Evolutionary conservation across 2,888 invertebrate genomes (phyloP).

Genomic region (Anticlea derivata): DNA sequence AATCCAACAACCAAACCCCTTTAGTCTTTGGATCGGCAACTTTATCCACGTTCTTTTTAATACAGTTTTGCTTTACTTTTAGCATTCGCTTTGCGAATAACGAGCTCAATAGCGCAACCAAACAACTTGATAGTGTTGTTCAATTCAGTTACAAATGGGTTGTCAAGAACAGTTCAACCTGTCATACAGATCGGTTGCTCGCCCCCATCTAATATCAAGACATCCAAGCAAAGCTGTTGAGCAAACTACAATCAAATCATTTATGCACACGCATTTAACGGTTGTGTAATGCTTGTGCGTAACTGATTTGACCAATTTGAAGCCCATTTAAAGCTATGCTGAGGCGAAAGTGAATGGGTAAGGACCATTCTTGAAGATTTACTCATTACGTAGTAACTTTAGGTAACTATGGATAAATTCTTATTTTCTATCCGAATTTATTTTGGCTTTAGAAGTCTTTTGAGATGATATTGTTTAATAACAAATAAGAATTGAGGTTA

Average conservation of each 20-base stretch:
- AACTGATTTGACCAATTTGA: slow-evolving; percentile 53
- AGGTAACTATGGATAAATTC: no score
- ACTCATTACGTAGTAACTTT: slow-evolving; percentile 32
- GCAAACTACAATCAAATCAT: slow-evolving; percentile 37
- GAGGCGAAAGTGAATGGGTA: slow-evolving; percentile 51
- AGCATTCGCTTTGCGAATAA: no score
- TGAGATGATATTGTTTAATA: slow-evolving; percentile 18
- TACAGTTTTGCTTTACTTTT: no score
- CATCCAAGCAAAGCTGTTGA: slow-evolving; percentile 42
- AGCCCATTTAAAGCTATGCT: slow-evolving; percentile 46
- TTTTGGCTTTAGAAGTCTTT: background rate
- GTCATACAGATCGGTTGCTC: slow-evolving; percentile 7
- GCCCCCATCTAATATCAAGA: slow-evolving; percentile 30
- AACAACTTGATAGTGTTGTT: background rate
- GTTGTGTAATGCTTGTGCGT: slow-evolving; percentile 44
- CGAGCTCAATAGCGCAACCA: no score
- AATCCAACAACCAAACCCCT: no score
- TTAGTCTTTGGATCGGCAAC: no score
- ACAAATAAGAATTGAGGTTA: background rate
- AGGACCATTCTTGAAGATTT: slow-evolving; percentile 39
- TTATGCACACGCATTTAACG: slow-evolving; percentile 22
- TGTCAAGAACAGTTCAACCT: background rate
- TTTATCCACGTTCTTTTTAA: no score
- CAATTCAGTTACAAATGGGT: background rate
- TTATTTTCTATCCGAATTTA: no score